Evolutionary conservation across 2,797 vertebrate genomes (phyloP), one percentile per base, ranked within the genome.

Genomic region (Apodemus agrarius): DNA sequence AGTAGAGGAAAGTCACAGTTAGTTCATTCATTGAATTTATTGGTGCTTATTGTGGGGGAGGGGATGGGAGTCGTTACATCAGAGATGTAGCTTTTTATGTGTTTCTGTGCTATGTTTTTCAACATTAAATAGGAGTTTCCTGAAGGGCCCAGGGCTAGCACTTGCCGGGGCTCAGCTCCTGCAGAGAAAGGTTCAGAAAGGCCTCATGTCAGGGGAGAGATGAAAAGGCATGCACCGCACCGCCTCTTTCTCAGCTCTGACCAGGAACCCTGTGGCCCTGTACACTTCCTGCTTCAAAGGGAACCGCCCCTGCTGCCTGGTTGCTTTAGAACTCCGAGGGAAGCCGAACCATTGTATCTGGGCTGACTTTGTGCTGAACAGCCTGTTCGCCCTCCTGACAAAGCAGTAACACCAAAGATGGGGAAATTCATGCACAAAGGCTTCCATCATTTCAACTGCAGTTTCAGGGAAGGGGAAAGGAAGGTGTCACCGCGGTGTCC

Each of bases 91-190:
- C 59, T 90, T 89, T 85, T 90, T 26, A 24, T 10, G 0, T 52
- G 34, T 80, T 91, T 84, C 40, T 22, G 9, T 75, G 43, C 88
- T 93, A 22, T 52, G 69, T 49, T 84, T 95, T 90, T 89, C 57
- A 65, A 34, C 34, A 89, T 75, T 65, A 82, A 90, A 84, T 59
- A 54, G 34, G 46, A 40, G n/a, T 86, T 96, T 92, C 34, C 82
- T 82, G 78, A 90, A 67, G 52, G 21, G 46, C 29, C 61, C 17
- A 63, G 29, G 82, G 67, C 54, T 96, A 57, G 43, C 78, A 46
- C 87, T 82, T 96, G 72, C 26, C 24, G 65, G 57, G 91, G 79
- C 14, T 94, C 40, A 86, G 63, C 43, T 90, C 69, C 61, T 87
- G 43, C 49, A 43, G 43, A 89, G 78, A 92, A 86, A 63, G 54